Evolutionary conservation across 2,113 vertebrate genomes (phyloP).

Genomic region (Lepisosteus oculatus): DNA sequence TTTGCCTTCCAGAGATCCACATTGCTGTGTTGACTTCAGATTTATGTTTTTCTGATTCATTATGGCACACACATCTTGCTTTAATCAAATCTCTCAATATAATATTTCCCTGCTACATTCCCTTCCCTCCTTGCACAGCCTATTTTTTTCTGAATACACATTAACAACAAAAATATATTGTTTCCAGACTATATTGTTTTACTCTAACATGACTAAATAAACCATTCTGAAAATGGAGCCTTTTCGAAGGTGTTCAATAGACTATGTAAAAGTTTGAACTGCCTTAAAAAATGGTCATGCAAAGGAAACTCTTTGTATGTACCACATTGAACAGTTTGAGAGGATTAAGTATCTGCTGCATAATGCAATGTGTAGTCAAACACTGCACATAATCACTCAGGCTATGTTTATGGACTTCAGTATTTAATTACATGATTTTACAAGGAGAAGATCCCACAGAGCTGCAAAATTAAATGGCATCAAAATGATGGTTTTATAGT

Average conservation of each 20-base stretch:
- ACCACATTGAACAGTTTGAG: background rate
- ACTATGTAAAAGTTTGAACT: constrained; percentile 34
- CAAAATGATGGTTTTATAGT: constrained; percentile 13
- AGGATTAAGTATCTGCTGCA: background rate
- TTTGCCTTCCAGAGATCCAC: constrained; percentile 42
- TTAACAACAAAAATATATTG: constrained; percentile 58
- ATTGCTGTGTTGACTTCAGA: constrained; percentile 51
- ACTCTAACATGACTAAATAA: constrained; percentile 69
- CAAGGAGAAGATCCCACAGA: constrained; percentile 2
- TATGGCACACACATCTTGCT: constrained; percentile 55
- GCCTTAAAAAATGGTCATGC: constrained; percentile 28
- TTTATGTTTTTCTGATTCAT: constrained; percentile 59
- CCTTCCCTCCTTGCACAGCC: constrained; percentile 22
- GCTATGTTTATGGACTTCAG: constrained; percentile 8
- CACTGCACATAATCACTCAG: constrained; percentile 6
- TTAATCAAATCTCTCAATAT: constrained; percentile 60
- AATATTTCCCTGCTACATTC: constrained; percentile 16
- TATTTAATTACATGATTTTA: constrained; percentile 17
- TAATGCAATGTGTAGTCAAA: constrained; percentile 16
- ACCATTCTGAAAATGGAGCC: constrained; percentile 58
- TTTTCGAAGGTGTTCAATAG: constrained; percentile 37
- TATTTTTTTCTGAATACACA: constrained; percentile 41
- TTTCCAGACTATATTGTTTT: constrained; percentile 61
- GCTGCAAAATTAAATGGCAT: constrained; percentile 11
- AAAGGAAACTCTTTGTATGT: background rate